These are phyloP conservation scores for Capitulum mitella DNA, from an alignment of 2,888 invertebrate species.

Conservation along the genomic window DNA sequence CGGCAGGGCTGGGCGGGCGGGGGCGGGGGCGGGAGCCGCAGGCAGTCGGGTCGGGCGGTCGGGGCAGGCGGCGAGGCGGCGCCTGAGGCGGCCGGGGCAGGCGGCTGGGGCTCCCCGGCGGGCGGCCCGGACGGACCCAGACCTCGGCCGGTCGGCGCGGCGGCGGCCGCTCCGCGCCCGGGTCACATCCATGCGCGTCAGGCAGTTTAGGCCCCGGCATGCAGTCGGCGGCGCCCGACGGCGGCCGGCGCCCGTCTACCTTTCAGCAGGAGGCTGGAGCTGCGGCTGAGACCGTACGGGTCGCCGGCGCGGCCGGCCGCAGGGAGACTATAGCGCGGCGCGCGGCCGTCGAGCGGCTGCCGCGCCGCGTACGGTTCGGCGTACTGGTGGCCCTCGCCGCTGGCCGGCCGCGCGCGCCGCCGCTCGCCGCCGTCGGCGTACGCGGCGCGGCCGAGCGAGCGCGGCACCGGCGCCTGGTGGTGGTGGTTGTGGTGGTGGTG, in stretches of 20 bases:
- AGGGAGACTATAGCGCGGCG: neutral
- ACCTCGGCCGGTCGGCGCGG: too few relatives aligned
- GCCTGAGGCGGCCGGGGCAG: too few relatives aligned
- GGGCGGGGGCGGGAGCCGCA: too few relatives aligned
- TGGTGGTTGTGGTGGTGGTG: conserved; percentile 18
- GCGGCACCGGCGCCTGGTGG: neutral
- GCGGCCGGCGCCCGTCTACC: neutral
- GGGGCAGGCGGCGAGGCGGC: too few relatives aligned
- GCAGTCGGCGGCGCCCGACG: neutral
- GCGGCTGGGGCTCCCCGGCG: neutral
- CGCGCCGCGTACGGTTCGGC: conserved; percentile 4
- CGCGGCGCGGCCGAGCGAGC: too few relatives aligned
- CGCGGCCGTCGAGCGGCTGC: neutral
- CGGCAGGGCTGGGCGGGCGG: too few relatives aligned
- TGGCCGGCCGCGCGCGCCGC: neutral
- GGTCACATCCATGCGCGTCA: neutral
- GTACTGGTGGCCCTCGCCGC: neutral
- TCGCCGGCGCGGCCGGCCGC: neutral
- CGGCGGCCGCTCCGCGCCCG: too few relatives aligned
- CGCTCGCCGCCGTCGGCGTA: neutral
- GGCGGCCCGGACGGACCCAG: too few relatives aligned
- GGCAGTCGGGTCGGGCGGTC: too few relatives aligned
- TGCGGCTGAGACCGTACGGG: conserved; percentile 7
- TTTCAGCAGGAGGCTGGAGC: conserved; percentile 13
- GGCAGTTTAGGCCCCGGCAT: neutral